Evolutionary conservation across 2,888 invertebrate species (phyloP), one percentile per base, ranked within the genome.

Genomic region (Thera britannica): DNA sequence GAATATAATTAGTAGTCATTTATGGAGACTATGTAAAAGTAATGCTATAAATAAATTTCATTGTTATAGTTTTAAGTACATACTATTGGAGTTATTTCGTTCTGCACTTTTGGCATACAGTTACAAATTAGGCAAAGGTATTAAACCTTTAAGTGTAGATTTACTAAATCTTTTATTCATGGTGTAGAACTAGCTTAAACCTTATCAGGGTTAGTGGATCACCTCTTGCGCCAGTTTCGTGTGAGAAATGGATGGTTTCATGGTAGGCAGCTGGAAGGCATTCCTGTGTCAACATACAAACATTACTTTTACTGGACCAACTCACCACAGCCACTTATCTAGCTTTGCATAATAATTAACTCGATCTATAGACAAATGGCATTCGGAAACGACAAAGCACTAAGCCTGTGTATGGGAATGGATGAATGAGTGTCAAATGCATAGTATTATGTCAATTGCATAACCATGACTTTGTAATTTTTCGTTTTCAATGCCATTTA

Each of bases 31-130:
- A 89, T 88, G 88, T 89, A 90, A 86, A 86, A 86, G 85, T 90
- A 90, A 90, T 88, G 85, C 83, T 89, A 86, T 86, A 90, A 90
- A 86, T 86, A 90, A 90, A 90, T 90, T 89, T 92, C 89, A 92
- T 90, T 90, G 92, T 93, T 90, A 91, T 93, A 93, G 93, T 90
- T 90, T 90, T 92, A 93, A 90, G 92, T 90, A 46, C 44, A 46
- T 46, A 75, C 72, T 74, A 90, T 88, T 90, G 84, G 79, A 90
- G 85, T 90, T 88, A 91, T 90, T 92, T 92, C 86, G 83, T 92
- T 93, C 90, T 90, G 92, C 93, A 92, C 93, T 89, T 88, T 90
- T 86, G 88, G 89, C 88, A 87, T 90, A 88, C 89, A 86, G 86
- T 88, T 89, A 88, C 88, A 89, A 89, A 89, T 90, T 92, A 92